These are phyloP conservation scores for Choristoneura rosaceana DNA, from an alignment of 2,888 invertebrate genomes.

Conservation along the genomic window DNA sequence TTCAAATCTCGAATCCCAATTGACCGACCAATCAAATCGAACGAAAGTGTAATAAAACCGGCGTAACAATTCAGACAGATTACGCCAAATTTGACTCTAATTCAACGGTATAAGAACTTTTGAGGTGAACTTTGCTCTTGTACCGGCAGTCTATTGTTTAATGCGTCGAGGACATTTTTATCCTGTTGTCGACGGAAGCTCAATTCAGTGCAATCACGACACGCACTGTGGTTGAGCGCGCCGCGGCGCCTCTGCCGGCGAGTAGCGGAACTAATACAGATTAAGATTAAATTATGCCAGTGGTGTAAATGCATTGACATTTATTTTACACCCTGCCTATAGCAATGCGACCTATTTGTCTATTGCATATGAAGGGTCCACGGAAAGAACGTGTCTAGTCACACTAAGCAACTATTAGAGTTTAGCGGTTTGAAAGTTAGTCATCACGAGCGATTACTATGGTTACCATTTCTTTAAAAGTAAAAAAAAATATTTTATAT, in stretches of 20 bases:
- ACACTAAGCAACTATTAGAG: too few species aligned
- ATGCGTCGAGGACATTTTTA: constrained; percentile 47
- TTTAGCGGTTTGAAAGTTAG: too few species aligned
- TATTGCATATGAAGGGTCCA: too few species aligned
- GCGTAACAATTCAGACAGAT: background rate
- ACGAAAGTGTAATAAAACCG: constrained; percentile 30
- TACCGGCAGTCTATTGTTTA: constrained; percentile 45
- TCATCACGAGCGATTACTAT: too few species aligned
- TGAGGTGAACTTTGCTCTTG: constrained; percentile 3
- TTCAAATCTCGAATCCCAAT: constrained; percentile 29
- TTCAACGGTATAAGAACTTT: constrained; percentile 13
- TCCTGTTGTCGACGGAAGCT: constrained; percentile 45
- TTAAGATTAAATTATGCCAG: background rate
- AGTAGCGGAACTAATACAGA: constrained; percentile 36
- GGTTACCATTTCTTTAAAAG: too few species aligned
- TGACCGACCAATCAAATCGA: constrained; percentile 39
- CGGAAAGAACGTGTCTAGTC: too few species aligned
- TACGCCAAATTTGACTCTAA: constrained; percentile 6
- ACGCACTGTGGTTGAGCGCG: constrained; percentile 41
- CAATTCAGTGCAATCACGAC: constrained; percentile 48
- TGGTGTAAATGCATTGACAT: too few species aligned
- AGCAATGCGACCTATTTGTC: too few species aligned
- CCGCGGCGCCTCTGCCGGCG: constrained; percentile 36
- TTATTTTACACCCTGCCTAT: too few species aligned
- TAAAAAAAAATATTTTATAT: too few species aligned